Evolutionary conservation across 2,888 invertebrate species (phyloP), one percentile per base, ranked within the genome.

Genomic region (Orchesella flavescens): DNA sequence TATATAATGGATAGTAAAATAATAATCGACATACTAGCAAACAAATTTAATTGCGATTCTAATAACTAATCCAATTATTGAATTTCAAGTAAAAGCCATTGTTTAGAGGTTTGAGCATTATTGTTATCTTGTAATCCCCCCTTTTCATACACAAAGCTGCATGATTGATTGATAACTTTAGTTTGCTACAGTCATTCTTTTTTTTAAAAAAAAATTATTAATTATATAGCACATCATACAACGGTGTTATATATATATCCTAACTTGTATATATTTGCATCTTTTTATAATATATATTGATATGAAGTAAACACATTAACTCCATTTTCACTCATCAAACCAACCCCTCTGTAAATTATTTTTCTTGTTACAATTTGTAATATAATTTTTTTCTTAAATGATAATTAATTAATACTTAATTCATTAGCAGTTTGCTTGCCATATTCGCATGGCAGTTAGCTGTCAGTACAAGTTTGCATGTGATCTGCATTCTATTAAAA

Each of bases 61-160:
- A 12, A 46, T 15, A 23, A 69, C 61, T 71, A 71, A 71, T 71
- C 55, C 53, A n/a, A n/a, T n/a, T n/a, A n/a, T 71, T 49, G n/a
- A 66, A n/a, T 13, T 68, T 68, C 21, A 49, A 53, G 63, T 19
- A 71, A 78, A 78, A 78, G 78, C 78, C 78, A 78, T 78, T 78
- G 69, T 78, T 78, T 78, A 71, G 24, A 34, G 15, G 17, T 21
- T 49, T 23, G 17, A 21, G 53, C 59, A 55, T 59, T 24, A 66
- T 68, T 46, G 10, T 61, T 57, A 21, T 4, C 57, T 34, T 34
- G 34, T 34, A 34, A 7, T 34, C 34, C 34, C 44, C 21, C 34
- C 44, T 10, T 24, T 24, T 10, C 19, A 61, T 1, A 61, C 61
- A 23, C 44, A 65, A 13, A n/a, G 44, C 65, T 65, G 65, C 65